Evolutionary conservation across 1,140 invertebrate genomes (phyloP), one percentile per base, ranked within the genome.

Genomic region (Papilio helenus): DNA sequence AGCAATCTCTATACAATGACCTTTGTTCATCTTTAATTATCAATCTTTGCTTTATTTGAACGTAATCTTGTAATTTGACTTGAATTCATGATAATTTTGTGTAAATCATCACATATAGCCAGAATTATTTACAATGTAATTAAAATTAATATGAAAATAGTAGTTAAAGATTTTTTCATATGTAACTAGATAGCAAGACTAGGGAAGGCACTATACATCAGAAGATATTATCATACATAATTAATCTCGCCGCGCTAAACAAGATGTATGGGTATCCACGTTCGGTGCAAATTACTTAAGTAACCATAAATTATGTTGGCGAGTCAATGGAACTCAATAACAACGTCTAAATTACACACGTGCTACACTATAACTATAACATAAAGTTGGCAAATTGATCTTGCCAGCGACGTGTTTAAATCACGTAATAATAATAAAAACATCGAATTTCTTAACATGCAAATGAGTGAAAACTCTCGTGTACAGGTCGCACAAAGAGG

Each of bases 251-350:
- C 84, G 86, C 85, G 84, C 84, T 85, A 87, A 88, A 85, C 83
- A 86, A 87, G 84, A 90, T 86, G 88, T 85, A 86, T 85, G 86
- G 82, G 85, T 81, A 82, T 82, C 83, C 76, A 83, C 82, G 83
- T 85, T 88, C 83, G 81, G 84, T 84, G 88, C 86, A 86, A 86
- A 85, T 86, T 88, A 88, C 85, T 86, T 85, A 89, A 88, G 87
- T 89, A 89, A 88, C 87, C 86, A 90, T 90, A 90, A 90, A 89
- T 90, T 89, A 90, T 87, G 85, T 84, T 88, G 85, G 88, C 84
- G 87, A 89, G 86, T 87, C 87, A 87, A 84, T 85, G 86, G 84
- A 86, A 83, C 83, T 86, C 85, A 83, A 85, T 85, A 87, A 84
- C 84, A 83, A 83, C 85, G 83, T 85, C 87, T 84, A 89, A 85